phyloP scores from a whole-genome alignment of 2,888 invertebrate species.

The Arrhopalites spinosus region DNA sequence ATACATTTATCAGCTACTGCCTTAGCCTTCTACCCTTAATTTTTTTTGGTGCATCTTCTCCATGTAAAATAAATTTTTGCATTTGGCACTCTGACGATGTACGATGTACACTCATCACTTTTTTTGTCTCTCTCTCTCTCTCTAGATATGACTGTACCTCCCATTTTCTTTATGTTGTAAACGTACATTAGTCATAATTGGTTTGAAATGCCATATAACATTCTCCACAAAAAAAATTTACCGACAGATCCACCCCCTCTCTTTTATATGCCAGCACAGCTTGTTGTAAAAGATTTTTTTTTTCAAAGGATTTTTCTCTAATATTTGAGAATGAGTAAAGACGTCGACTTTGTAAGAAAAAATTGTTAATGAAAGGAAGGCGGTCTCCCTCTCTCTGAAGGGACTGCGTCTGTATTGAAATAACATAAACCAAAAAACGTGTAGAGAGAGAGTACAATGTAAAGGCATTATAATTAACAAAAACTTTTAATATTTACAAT shows the following conservation, averaged over 20 bases:
- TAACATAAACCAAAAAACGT: no score
- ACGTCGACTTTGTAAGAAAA: neutral
- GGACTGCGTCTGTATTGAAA: slow-evolving; percentile 1
- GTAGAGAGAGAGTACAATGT: neutral
- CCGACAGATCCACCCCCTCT: no score
- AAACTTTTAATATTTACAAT: slow-evolving; percentile 17
- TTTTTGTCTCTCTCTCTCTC: neutral
- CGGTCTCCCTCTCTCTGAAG: neutral
- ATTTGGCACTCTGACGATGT: no score
- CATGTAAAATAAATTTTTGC: no score
- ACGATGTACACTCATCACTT: no score
- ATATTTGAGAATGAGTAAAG: no score
- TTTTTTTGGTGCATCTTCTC: no score
- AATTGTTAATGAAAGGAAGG: slow-evolving; percentile 1
- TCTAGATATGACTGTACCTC: neutral
- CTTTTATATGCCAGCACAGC: no score
- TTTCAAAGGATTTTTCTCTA: no score
- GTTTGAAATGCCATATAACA: neutral
- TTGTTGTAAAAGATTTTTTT: no score
- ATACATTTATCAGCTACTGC: no score
- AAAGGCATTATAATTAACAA: slow-evolving; percentile 10
- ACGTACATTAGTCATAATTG: slow-evolving; percentile 11
- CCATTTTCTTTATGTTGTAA: neutral
- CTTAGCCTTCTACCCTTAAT: no score
- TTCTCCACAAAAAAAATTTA: neutral